Base-by-base conservation (phyloP, 2,113 vertebrate genomes). In the Clupea harengus region DNA sequence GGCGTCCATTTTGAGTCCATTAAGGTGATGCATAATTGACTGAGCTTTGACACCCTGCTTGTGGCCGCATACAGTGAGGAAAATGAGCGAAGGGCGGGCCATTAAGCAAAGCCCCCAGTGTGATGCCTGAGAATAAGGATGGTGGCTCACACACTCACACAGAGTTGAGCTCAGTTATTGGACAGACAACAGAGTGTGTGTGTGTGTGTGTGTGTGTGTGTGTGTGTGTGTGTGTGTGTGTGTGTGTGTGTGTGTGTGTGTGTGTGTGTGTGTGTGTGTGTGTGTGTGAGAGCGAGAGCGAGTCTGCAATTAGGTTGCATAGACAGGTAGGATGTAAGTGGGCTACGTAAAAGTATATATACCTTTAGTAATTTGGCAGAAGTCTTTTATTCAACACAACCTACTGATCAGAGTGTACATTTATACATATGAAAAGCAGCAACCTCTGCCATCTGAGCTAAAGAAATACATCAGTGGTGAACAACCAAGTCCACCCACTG, bases 11-110 rank as follows among this genome's bases (percentile, higher is more conserved):
- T 90, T 78, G 67, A 86, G 86, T 50, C 47, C 84, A 89, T 88
- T 88, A 86, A 89, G 88, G 86, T 85, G 45, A 83, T 88, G 49
- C 91, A 82, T 88, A 89, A 91, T 89, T 84, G 83, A 86, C 83
- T 87, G 88, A 84, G 89, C 92, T 92, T 87, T 88, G 54, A 91
- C 86, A 60, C 72, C 39, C 89, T 86, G 88, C 82, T 44, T 81
- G 87, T 81, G 87, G 83, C 75, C 44, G 83, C 87, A 87, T 88
- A 88, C 85, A 89, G 86, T 81, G 85, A 82, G 87, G 84, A 10
- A 64, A 64, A 64, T 7, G 22, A 64, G 57, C 4, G 22, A 20
- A 60, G 89, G 89, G 90, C 90, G 82, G 87, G 83, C 22, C 17
- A 81, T 81, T 32, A 86, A 86, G 81, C 87, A 90, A 91, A 90